Evolutionary conservation across 2,888 invertebrate genomes (phyloP).

Genomic region (Tortrix viridana): DNA sequence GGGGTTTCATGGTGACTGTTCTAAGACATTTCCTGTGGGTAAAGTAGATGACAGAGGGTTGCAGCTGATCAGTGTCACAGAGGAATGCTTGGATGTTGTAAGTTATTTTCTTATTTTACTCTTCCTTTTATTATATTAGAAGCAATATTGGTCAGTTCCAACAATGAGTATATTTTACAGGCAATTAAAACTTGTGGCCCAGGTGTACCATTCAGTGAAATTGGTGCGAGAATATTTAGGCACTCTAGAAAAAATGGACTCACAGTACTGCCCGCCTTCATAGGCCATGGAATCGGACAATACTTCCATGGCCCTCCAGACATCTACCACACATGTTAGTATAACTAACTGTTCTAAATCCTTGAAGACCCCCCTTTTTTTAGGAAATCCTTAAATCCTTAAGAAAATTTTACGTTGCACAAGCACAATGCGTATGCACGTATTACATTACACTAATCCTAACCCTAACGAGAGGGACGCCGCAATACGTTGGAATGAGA

Average conservation of each 20-base stretch:
- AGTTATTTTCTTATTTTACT: slow-evolving; percentile 42
- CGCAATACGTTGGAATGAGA: too few relatives aligned
- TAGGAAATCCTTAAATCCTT: too few relatives aligned
- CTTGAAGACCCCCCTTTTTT: too few relatives aligned
- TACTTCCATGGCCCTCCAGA: slow-evolving; percentile 97
- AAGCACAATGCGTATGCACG: too few relatives aligned
- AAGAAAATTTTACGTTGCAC: too few relatives aligned
- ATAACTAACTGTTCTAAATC: too few relatives aligned
- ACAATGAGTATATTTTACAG: slow-evolving; percentile 46
- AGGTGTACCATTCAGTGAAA: slow-evolving; percentile 81
- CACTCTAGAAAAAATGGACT: slow-evolving; percentile 86
- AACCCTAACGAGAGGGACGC: too few relatives aligned
- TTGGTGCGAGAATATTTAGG: slow-evolving; percentile 87
- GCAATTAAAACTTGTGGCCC: slow-evolving; percentile 86
- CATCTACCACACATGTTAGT: slow-evolving; percentile 92
- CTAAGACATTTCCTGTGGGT: slow-evolving; percentile 93
- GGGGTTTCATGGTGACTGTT: slow-evolving; percentile 97
- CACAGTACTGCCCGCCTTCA: slow-evolving; percentile 90
- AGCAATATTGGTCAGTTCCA: too few relatives aligned
- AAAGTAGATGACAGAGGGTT: slow-evolving; percentile 90
- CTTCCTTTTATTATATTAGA: too few relatives aligned
- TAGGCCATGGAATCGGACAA: slow-evolving; percentile 96
- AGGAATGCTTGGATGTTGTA: slow-evolving; percentile 88
- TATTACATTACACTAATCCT: too few relatives aligned
- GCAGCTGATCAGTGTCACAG: slow-evolving; percentile 88